Percentiles rank a stretch among this genome's conserved stretches.
These are phyloP conservation scores for Drosophila mimetica DNA, from an alignment of 2,888 invertebrate genomes.

Conservation along the genomic window DNA sequence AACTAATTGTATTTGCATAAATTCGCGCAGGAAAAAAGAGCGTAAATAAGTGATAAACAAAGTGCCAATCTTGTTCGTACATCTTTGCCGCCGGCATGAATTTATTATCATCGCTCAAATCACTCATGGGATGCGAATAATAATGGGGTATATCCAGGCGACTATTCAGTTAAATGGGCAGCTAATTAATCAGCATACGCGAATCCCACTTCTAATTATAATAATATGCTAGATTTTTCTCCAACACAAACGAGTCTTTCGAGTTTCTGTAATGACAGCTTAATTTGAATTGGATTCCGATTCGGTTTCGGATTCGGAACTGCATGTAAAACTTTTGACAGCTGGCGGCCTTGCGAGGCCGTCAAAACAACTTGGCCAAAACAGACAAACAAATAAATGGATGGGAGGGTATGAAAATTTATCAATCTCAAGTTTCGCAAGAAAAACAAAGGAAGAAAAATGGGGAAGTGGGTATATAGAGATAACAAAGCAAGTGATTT, in stretches of 20 bases:
- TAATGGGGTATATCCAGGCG: neutral
- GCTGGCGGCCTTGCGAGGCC: slow-evolving; percentile 25
- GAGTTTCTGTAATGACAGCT: slow-evolving; percentile 42
- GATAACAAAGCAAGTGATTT: neutral
- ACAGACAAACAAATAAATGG: neutral
- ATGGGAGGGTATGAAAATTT: neutral
- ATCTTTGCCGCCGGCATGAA: slow-evolving; percentile 3
- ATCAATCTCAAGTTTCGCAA: slow-evolving; percentile 11
- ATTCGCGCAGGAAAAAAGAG: slow-evolving; percentile 12
- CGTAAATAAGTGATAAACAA: slow-evolving; percentile 16
- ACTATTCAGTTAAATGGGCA: slow-evolving; percentile 7
- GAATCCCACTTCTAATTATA: slow-evolving; percentile 19
- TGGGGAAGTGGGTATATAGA: neutral
- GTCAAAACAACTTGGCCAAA: slow-evolving; percentile 34
- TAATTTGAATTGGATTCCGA: slow-evolving; percentile 31
- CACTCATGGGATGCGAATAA: neutral
- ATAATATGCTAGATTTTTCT: slow-evolving; percentile 21
- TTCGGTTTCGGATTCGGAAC: neutral
- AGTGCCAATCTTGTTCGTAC: neutral
- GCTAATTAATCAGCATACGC: slow-evolving; percentile 17
- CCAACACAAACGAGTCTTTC: slow-evolving; percentile 15
- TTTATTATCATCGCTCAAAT: slow-evolving; percentile 15
- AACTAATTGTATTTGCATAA: slow-evolving; percentile 55
- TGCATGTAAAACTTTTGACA: slow-evolving; percentile 36
- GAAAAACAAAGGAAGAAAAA: neutral